Conservation (phyloP, 2,113 vertebrate genomes). For the Melanocharis versteri region DNA sequence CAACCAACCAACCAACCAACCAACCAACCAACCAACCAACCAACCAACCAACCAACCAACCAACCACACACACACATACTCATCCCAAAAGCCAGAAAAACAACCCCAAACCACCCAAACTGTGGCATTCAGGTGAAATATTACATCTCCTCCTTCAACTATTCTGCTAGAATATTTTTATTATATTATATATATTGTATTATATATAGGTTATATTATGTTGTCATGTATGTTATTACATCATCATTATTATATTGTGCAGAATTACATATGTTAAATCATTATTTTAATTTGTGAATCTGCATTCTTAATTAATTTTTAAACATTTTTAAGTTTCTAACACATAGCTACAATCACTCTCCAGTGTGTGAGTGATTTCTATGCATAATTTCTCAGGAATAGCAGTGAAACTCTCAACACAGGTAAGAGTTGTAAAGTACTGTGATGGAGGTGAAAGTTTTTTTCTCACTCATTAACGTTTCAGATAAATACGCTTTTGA, state of each 20-base stretch:
- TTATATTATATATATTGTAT: background rate
- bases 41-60: background rate
- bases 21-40: background rate
- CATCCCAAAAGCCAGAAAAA: background rate
- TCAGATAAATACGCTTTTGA: background rate
- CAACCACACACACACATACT: background rate
- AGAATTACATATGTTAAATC: no score
- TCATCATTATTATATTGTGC: no score
- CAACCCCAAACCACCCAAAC: rapidly evolving
- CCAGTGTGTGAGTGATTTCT: background rate
- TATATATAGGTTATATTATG: background rate
- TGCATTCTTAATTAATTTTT: background rate
- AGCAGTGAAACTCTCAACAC: background rate
- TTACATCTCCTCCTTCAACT: background rate
- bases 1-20: background rate
- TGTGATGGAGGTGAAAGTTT: background rate
- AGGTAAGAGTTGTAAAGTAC: background rate
- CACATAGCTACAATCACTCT: background rate
- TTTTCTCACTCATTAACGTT: background rate
- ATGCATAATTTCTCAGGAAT: background rate
- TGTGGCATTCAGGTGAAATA: background rate
- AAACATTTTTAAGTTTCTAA: background rate
- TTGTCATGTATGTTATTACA: no score
- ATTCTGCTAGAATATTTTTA: background rate
- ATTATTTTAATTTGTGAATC: background rate